Conservation (phyloP, 2,888 invertebrate genomes). For the Lasioglossum lativentre region DNA sequence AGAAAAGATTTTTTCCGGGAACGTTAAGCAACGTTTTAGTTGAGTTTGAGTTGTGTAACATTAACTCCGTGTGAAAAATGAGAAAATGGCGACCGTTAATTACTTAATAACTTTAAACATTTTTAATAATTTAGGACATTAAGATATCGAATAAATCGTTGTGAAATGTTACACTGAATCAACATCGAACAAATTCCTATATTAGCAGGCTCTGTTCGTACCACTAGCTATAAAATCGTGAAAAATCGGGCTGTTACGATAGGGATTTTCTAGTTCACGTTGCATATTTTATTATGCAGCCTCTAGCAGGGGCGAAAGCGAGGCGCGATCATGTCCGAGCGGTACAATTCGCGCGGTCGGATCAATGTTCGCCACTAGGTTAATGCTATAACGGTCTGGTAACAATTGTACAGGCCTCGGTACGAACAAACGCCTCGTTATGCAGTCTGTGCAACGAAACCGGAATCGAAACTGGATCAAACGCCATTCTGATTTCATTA, state of each 20-base stretch:
- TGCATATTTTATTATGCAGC: not conserved
- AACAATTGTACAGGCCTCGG: conserved; percentile 14
- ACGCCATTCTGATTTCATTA: not conserved
- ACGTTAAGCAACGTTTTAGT: no score
- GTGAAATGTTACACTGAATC: no score
- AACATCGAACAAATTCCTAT: no score
- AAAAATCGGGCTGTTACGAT: not conserved
- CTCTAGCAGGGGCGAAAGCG: not conserved
- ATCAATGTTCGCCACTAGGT: conserved; percentile 33
- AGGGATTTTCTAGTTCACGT: not conserved
- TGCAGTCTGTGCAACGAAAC: not conserved
- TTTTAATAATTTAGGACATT: no score
- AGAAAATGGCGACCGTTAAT: no score
- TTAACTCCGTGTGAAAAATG: no score
- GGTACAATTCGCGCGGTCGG: conserved; percentile 18
- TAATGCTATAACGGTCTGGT: not conserved
- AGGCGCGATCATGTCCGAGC: not conserved
- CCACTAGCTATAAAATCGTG: not conserved
- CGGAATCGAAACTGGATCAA: conserved; percentile 21
- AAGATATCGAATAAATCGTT: no score
- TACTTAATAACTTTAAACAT: no score
- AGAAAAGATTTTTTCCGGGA: no score
- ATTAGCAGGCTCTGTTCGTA: not conserved
- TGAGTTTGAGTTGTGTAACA: no score
- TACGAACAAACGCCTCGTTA: conserved; percentile 1